Percentiles rank a stretch among this genome's conserved stretches.
These are phyloP conservation scores for Falco concolor DNA, from an alignment of 2,797 vertebrate genomes.

Conservation along the genomic window DNA sequence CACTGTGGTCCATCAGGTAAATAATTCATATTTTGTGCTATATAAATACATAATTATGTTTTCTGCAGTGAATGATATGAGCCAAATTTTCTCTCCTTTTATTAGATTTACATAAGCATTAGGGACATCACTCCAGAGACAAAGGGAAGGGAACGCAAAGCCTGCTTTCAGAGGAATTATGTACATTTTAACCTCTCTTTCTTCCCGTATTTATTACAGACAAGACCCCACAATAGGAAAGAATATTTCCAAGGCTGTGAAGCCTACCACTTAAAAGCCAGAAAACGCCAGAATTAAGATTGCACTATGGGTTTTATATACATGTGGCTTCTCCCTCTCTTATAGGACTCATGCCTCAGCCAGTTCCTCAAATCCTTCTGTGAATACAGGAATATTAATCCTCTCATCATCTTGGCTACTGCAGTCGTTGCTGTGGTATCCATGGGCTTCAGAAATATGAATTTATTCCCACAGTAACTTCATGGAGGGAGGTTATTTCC, in stretches of 20 bases:
- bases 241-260: neutral
- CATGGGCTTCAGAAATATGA: neutral
- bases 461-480: neutral
- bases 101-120: neutral
- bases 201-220: neutral
- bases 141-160: neutral
- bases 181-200: neutral
- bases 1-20: conserved; percentile 8
- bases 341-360: neutral
- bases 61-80: neutral
- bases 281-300: neutral
- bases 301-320: neutral
- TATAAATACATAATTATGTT: conserved; percentile 10
- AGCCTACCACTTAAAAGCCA: neutral
- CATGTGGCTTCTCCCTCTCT: neutral
- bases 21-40: conserved; percentile 47
- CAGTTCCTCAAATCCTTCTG: neutral
- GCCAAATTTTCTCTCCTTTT: neutral
- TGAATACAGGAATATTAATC: neutral
- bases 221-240: neutral
- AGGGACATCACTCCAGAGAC: neutral
- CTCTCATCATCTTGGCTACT: neutral
- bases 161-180: neutral
- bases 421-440: neutral
- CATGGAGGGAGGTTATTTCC: neutral